Evolutionary conservation across 2,113 vertebrate genomes (phyloP), one percentile per base, ranked within the genome.

Genomic region (Callionymus lyra): DNA sequence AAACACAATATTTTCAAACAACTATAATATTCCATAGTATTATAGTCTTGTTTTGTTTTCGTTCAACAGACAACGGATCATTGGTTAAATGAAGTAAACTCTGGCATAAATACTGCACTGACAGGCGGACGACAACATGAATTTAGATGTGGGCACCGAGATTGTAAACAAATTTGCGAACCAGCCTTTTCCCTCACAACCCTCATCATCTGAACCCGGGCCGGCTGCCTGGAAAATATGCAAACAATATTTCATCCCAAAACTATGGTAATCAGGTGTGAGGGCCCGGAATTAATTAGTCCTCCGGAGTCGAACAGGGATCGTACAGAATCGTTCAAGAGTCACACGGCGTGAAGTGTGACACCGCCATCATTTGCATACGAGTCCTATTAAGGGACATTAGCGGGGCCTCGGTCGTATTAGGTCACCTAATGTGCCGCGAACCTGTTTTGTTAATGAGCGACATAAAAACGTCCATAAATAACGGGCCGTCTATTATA

Each of bases 321-420:
- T 55, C 56, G 40, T 51, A 46, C 45, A 56, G 52, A 68, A 64
- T 34, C 44, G 52, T 65, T 39, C 54, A 60, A 62, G 49, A 49
- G 31, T 58, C 73, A 56, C 37, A 48, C 41, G 54, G 58, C 47
- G 59, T 59, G 54, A 57, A 58, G 53, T 48, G 44, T 68, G 70
- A 69, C 63, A 62, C 55, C 49, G 47, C 44, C 31, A 48, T 59
- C 10, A 68, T 76, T 70, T 64, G 58, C 67, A 77, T 74, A 51
- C 56, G 35, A 43, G 54, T 57, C 53, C 56, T 60, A 60, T 64
- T 70, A 57, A 44, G 60, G 47, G 41, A 64, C 53, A 59, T 70
- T 68, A 74, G 62, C 47, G 8, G 14, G 50, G 31, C 47, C 56
- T 45, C 34, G 41, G 54, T 58, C 62, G 42, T 32, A 52, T 55